A percentile compares a stretch with the other conserved stretches of the same genome.
These are phyloP conservation scores for Batillaria attramentaria DNA, from an alignment of 1,140 invertebrate genomes.

Conservation along the genomic window DNA sequence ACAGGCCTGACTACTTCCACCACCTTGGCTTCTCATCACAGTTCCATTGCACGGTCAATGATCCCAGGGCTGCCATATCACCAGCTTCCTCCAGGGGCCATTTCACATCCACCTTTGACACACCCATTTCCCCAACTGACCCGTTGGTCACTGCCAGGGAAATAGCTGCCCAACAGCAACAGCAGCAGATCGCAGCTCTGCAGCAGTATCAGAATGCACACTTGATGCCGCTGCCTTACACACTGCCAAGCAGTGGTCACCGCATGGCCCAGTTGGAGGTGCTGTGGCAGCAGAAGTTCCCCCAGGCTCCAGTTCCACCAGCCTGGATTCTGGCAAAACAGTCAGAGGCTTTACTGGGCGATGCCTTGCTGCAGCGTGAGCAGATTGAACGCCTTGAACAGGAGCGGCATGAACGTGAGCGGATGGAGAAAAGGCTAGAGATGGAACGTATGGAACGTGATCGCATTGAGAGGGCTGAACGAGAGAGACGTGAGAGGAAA, in stretches of 20 bases:
- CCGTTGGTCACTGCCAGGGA: slow-evolving; percentile 36
- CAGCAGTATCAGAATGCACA: slow-evolving; percentile 57
- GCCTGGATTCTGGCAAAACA: slow-evolving; percentile 65
- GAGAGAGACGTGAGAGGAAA: slow-evolving; percentile 39
- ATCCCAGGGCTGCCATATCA: slow-evolving; percentile 49
- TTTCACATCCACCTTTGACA: slow-evolving; percentile 47
- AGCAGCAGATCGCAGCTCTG: slow-evolving; percentile 48
- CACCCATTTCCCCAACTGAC: slow-evolving; percentile 50
- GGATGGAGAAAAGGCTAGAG: slow-evolving; percentile 38
- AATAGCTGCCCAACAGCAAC: slow-evolving; percentile 36
- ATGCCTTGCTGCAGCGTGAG: slow-evolving; percentile 70
- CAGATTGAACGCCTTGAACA: slow-evolving; percentile 59
- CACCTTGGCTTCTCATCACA: slow-evolving; percentile 31
- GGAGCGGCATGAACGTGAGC: slow-evolving; percentile 70
- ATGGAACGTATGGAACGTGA: slow-evolving; percentile 41
- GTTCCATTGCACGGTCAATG: slow-evolving; percentile 28
- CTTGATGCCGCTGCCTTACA: slow-evolving; percentile 47
- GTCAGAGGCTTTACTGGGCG: slow-evolving; percentile 66
- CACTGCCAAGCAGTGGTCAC: slow-evolving; percentile 52
- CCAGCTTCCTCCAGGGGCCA: slow-evolving; percentile 41
- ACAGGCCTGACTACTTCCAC: slow-evolving; percentile 28
- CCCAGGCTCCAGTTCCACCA: slow-evolving; percentile 63
- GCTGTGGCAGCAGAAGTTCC: slow-evolving; percentile 71
- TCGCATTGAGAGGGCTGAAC: slow-evolving; percentile 35
- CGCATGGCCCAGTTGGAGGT: slow-evolving; percentile 65